Conservation (phyloP, 2,113 vertebrate genomes). For the Aegotheles bennettii region DNA sequence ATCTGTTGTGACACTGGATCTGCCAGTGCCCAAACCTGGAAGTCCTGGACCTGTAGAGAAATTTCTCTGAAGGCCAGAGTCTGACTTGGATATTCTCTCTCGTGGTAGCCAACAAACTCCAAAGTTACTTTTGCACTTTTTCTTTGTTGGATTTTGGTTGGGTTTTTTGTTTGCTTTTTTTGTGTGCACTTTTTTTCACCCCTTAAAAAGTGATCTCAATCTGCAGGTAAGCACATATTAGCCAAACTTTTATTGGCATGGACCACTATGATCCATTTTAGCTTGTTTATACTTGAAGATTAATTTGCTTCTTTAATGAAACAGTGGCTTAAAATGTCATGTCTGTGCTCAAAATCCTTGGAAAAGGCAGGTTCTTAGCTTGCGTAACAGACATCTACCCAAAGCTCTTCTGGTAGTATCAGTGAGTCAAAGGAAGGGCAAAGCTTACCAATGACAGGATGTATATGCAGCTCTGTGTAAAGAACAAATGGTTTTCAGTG, state of each 20-base stretch:
- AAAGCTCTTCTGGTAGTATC: neutral
- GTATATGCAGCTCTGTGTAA: neutral
- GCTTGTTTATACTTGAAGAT: neutral
- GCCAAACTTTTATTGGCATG: neutral
- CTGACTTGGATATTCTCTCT: neutral
- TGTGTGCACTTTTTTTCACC: neutral
- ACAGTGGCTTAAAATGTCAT: neutral
- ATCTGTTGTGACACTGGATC: too few species aligned
- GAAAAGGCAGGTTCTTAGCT: neutral
- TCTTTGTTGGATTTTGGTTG: too few species aligned
- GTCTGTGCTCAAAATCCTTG: neutral
- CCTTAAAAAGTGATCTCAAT: neutral
- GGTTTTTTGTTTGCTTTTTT: neutral
- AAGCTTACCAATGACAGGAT: neutral
- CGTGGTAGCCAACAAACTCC: neutral
- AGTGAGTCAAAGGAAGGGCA: neutral
- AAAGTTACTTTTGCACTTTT: neutral
- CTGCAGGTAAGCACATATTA: neutral
- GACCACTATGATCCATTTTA: neutral
- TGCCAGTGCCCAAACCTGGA: neutral
- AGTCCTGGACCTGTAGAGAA: neutral
- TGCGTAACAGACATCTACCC: neutral
- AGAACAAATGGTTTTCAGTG: neutral
- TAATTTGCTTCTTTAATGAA: neutral
- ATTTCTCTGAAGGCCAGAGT: neutral